These are phyloP conservation scores for Mormyrus hasselquistii DNA, from an alignment of 2,797 vertebrate genomes.

Conservation along the genomic window DNA sequence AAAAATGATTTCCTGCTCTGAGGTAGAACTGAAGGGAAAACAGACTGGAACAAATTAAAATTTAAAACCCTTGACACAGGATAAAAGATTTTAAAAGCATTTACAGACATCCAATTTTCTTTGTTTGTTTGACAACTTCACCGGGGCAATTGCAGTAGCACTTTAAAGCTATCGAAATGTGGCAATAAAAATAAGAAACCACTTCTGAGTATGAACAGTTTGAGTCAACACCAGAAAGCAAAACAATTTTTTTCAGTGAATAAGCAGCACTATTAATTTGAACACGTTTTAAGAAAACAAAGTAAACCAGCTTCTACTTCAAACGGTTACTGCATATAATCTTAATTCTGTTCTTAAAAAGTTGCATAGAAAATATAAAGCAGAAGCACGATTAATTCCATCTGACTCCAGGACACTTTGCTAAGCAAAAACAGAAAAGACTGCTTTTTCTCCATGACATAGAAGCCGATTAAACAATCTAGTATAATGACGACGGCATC, in stretches of 20 bases:
- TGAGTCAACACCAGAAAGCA: conserved; percentile 12
- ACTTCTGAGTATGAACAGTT: neutral
- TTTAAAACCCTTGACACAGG: neutral
- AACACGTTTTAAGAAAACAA: neutral
- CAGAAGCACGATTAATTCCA: conserved; percentile 72
- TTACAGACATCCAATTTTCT: neutral
- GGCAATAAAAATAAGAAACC: neutral
- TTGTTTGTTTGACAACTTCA: neutral
- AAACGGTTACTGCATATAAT: neutral
- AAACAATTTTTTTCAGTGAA: neutral
- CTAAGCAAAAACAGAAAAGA: conserved; percentile 79
- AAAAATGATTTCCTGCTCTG: neutral
- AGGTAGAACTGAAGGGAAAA: neutral
- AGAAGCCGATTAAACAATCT: conserved; percentile 14
- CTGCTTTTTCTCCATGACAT: conserved; percentile 35
- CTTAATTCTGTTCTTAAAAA: neutral
- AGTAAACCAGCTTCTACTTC: neutral
- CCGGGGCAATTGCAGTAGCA: neutral
- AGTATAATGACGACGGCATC: neutral
- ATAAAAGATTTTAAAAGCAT: neutral
- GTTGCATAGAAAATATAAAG: conserved; percentile 19
- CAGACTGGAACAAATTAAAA: neutral
- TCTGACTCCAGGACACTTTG: conserved; percentile 64
- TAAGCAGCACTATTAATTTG: neutral
- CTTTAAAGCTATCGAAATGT: neutral